Evolutionary conservation across 2,888 invertebrate genomes (phyloP), one percentile per base, ranked within the genome.

Genomic region (Tinea pellionella): DNA sequence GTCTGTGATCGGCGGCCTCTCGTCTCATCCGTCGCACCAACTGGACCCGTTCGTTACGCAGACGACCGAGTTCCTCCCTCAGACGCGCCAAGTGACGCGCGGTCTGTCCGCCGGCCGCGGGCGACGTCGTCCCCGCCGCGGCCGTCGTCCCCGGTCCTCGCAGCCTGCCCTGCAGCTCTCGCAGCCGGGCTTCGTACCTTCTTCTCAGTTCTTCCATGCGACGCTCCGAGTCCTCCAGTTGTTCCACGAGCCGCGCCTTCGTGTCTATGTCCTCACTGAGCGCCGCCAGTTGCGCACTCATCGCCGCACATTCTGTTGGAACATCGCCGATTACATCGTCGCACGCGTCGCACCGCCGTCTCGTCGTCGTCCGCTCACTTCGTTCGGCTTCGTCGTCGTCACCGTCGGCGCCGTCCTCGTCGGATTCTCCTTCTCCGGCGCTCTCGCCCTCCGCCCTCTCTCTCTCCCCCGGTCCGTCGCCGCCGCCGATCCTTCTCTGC

Each of bases 241-340:
- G 97, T 69, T 97, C 96, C 64, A 99, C 97, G 53, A 99, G 88
- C 61, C 96, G 93, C 66, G 97, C 95, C 75, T 99, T 99, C 61
- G 97, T 94, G 72, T 95, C 95, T 65, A 99, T 98, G 78, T 98
- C 97, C 56, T 94, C 94, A 61, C 96, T 97, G 13, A 99, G 83
- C 9, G 94, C 94, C 12, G 96, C 94, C 62, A 99, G 84, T 74
- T 97, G 96, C 30, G 94, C 94, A 65, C 94, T 90, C 63, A 92
- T 90, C 42, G 91, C 90, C 51, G 85, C 89, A 62, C 88, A 86
- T 61, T 88, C 24, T 24, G 24, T 24, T 6, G 24, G n/a, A n/a
- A 88, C 15, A 15, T 42, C n/a, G 8, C n/a, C 8, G 37, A 37
- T 37, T n/a, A n/a, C n/a, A n/a, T n/a, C n/a, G n/a, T n/a, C n/a